Percentiles rank a stretch among this genome's conserved stretches.
Evolutionary conservation across 2,797 vertebrate genomes (phyloP).

Genomic region (Pseudochaenichthys georgianus): DNA sequence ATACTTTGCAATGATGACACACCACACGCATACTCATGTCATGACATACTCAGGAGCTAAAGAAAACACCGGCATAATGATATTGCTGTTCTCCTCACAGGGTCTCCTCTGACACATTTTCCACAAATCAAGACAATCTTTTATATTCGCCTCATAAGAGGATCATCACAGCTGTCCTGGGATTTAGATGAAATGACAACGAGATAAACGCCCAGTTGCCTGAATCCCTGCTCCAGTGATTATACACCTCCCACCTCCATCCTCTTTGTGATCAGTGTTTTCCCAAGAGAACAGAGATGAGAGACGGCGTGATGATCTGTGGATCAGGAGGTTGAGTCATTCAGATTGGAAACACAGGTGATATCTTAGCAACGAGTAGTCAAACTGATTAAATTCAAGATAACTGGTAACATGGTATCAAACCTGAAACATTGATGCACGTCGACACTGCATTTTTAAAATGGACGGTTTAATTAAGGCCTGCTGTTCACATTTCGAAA

Average conservation of each 20-base stretch:
- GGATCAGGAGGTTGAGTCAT: conserved; percentile 9
- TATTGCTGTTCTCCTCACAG: conserved; percentile 3
- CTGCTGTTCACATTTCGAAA: conserved; percentile 1
- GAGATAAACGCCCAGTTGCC: conserved; percentile 21
- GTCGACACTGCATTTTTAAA: neutral
- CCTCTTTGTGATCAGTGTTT: conserved; percentile 30
- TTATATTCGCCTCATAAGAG: conserved; percentile 24
- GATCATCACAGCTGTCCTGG: neutral
- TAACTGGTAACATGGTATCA: neutral
- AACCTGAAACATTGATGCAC: neutral
- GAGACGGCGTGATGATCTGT: neutral
- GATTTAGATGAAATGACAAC: conserved; percentile 23
- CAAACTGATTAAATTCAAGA: conserved; percentile 10
- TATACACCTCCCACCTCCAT: conserved; percentile 35
- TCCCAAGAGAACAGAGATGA: conserved; percentile 9
- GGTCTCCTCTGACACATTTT: conserved; percentile 4
- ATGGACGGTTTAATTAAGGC: neutral
- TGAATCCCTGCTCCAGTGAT: conserved; percentile 11
- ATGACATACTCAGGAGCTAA: too few species aligned
- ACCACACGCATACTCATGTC: too few species aligned
- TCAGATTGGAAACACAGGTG: conserved; percentile 25
- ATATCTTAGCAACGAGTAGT: neutral
- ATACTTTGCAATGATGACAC: too few species aligned
- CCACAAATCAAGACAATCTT: conserved; percentile 30
- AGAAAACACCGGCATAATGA: neutral